These are phyloP conservation scores for Ctenomys sociabilis DNA, from an alignment of 2,113 vertebrate genomes.

Conservation along the genomic window DNA sequence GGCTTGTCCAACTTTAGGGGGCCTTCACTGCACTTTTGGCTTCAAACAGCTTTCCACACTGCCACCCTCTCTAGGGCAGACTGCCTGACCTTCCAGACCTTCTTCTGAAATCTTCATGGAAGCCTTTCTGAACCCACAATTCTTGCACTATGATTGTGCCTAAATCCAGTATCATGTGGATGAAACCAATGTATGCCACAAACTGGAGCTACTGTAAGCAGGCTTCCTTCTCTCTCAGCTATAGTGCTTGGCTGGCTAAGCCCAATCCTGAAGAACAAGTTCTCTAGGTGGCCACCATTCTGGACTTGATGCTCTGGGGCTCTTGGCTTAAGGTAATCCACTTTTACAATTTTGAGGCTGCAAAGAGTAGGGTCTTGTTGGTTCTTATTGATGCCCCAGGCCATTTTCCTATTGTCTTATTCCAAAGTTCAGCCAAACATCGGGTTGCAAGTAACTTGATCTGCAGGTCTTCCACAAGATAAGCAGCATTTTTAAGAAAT, in stretches of 20 bases:
- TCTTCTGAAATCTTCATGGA: too few relatives aligned
- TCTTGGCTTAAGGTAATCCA: too few relatives aligned
- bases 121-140: too few relatives aligned
- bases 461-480: neutral
- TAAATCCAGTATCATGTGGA: neutral
- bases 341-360: too few relatives aligned
- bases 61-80: too few relatives aligned
- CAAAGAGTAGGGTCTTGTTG: too few relatives aligned
- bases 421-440: neutral
- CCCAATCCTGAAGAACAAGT: neutral
- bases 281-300: neutral
- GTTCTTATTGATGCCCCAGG: neutral
- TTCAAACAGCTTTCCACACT: too few relatives aligned
- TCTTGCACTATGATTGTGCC: neutral
- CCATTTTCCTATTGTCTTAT: neutral
- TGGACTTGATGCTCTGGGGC: too few relatives aligned
- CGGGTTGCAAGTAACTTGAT: neutral
- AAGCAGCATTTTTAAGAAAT: too few relatives aligned
- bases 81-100: too few relatives aligned
- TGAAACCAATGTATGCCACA: neutral
- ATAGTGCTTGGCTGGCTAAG: neutral
- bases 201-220: neutral
- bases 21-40: neutral
- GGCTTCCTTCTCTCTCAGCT: neutral
- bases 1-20: neutral